Evolutionary conservation across 2,888 invertebrate species (phyloP).

Genomic region (Argynnis bischoffii): DNA sequence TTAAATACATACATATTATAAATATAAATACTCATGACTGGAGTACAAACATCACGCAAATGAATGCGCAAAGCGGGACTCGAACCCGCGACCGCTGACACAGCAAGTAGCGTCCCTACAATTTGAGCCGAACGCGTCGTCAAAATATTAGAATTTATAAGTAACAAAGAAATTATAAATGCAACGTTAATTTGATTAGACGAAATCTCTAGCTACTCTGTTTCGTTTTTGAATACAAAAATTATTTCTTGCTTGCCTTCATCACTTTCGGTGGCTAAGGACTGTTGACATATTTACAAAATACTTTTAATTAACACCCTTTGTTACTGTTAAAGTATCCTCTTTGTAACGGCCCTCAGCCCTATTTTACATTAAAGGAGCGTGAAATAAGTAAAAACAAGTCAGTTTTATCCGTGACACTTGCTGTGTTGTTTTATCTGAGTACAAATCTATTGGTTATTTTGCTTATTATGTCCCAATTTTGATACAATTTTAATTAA

Average conservation of each 20-base stretch:
- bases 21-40: too few species aligned
- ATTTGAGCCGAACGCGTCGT: too few species aligned
- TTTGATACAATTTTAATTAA: not conserved
- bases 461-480: constrained; percentile 6
- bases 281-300: constrained; percentile 21
- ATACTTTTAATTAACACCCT: constrained; percentile 17
- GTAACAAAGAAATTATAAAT: too few species aligned
- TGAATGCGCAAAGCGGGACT: too few species aligned
- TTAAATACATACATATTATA: too few species aligned
- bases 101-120: too few species aligned
- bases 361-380: not conserved
- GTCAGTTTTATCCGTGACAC: constrained; percentile 8
- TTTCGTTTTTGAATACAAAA: not conserved
- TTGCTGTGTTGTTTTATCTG: not conserved
- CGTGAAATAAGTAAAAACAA: not conserved
- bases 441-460: not conserved
- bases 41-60: too few species aligned
- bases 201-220: not conserved
- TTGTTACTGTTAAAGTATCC: constrained; percentile 17
- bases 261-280: constrained; percentile 14
- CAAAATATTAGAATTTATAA: too few species aligned
- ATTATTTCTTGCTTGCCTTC: constrained; percentile 4
- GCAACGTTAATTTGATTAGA: too few species aligned
- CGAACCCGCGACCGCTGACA: too few species aligned
- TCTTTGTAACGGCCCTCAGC: constrained; percentile 4